phyloP scores from a whole-genome alignment of 2,797 vertebrate species.

The Chloroceryle amazona region DNA sequence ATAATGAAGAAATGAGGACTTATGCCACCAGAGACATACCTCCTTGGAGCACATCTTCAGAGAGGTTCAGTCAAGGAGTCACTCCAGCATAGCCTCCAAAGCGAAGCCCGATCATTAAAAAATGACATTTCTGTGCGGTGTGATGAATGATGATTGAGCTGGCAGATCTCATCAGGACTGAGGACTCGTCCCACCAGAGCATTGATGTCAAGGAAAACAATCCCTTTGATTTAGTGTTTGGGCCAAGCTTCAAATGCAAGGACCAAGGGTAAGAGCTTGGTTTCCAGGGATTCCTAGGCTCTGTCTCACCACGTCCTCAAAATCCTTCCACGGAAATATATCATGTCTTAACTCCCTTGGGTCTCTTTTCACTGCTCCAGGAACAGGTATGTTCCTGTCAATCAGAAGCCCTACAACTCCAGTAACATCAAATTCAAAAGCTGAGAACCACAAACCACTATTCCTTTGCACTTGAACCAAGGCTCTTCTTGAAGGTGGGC shows the following conservation, averaged over 20 bases:
- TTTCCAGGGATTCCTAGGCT: not conserved
- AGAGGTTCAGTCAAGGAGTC: not conserved
- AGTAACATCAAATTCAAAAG: not conserved
- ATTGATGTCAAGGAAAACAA: not conserved
- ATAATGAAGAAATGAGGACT: constrained; percentile 36
- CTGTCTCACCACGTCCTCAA: not conserved
- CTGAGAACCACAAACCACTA: not conserved
- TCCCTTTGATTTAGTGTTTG: not conserved
- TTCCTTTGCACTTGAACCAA: not conserved
- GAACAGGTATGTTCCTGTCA: not conserved
- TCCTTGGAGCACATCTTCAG: not conserved
- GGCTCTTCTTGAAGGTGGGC: not conserved
- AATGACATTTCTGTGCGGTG: not conserved
- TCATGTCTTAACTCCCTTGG: not conserved
- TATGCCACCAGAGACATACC: not conserved
- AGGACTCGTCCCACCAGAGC: not conserved
- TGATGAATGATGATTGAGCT: constrained; percentile 8
- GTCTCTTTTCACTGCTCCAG: not conserved
- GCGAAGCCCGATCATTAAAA: constrained; percentile 7
- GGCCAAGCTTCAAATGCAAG: not conserved
- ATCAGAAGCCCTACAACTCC: not conserved
- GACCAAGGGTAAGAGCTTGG: fast-evolving
- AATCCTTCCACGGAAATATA: not conserved
- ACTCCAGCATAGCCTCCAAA: not conserved
- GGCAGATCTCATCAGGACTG: not conserved